phyloP scores from a whole-genome alignment of 2,113 vertebrate species.

The Phylloscopus trochilus region DNA sequence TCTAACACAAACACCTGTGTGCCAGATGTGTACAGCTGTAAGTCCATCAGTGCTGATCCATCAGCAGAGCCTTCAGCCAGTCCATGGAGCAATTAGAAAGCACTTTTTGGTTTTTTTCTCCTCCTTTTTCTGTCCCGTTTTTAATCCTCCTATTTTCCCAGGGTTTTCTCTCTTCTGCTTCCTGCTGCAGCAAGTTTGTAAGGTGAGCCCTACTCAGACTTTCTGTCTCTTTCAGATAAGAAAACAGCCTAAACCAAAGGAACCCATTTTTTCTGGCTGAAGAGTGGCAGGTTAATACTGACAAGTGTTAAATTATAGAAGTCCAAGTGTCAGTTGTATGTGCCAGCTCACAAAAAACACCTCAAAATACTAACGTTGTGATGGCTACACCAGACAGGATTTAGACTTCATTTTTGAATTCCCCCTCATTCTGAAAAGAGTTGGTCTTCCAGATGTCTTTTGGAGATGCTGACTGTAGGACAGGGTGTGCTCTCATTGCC shows the following conservation, averaged over 20 bases:
- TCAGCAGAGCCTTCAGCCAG: background rate
- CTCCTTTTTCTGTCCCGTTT: background rate
- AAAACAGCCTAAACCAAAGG: background rate
- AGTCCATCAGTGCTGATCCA: background rate
- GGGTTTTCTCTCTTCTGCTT: background rate
- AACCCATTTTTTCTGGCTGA: background rate
- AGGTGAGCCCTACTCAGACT: background rate
- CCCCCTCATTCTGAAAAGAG: background rate
- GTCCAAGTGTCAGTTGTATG: background rate
- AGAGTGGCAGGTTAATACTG: background rate
- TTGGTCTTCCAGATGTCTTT: background rate
- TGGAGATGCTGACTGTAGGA: background rate
- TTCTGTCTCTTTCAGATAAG: slow-evolving; percentile 34
- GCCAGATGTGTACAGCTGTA: slow-evolving; percentile 50
- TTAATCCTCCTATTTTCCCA: background rate
- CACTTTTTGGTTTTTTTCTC: background rate
- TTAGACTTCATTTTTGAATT: background rate
- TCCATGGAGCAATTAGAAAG: background rate
- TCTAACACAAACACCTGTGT: slow-evolving; percentile 40
- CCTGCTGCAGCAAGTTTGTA: background rate
- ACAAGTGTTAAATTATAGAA: background rate
- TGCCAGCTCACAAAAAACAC: background rate
- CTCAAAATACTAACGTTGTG: background rate
- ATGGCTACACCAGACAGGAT: background rate
- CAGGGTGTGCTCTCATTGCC: background rate